Percentiles rank a stretch among this genome's conserved stretches.
Conservation (phyloP, 1,140 invertebrate species). For the Caenorhabditis inopinata region DNA sequence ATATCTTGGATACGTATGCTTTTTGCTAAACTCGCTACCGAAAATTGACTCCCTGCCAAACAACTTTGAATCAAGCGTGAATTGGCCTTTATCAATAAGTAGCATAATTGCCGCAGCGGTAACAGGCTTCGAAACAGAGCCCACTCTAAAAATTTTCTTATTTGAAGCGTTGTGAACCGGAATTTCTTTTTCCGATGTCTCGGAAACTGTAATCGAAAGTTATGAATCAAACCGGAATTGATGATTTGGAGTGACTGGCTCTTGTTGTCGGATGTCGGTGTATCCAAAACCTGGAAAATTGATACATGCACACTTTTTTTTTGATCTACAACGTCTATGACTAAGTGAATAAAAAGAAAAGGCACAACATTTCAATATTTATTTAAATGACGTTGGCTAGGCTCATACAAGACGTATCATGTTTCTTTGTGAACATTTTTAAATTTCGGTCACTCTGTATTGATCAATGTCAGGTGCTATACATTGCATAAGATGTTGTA, state of each 20-base stretch:
- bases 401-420: background rate
- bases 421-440: background rate
- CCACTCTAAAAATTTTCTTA: conserved; percentile 47
- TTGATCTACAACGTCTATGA: background rate
- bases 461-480: too few species aligned
- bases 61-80: conserved; percentile 57
- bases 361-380: background rate
- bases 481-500: too few species aligned
- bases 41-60: conserved; percentile 60
- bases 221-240: conserved; percentile 50
- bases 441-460: background rate
- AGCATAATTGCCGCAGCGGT: conserved; percentile 63
- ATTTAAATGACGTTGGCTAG: background rate
- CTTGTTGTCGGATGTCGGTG: conserved; percentile 57
- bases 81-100: conserved; percentile 56
- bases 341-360: background rate
- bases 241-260: conserved; percentile 60
- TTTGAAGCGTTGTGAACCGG: background rate
- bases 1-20: conserved; percentile 56
- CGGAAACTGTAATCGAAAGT: background rate
- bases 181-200: background rate
- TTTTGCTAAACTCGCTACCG: conserved; percentile 58
- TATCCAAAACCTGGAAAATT: conserved; percentile 58
- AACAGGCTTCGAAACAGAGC: conserved; percentile 65
- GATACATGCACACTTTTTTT: background rate